Percentiles rank a stretch among this genome's conserved stretches.
These are phyloP conservation scores for Eurytoma californica DNA, from an alignment of 2,888 invertebrate genomes.

Conservation along the genomic window DNA sequence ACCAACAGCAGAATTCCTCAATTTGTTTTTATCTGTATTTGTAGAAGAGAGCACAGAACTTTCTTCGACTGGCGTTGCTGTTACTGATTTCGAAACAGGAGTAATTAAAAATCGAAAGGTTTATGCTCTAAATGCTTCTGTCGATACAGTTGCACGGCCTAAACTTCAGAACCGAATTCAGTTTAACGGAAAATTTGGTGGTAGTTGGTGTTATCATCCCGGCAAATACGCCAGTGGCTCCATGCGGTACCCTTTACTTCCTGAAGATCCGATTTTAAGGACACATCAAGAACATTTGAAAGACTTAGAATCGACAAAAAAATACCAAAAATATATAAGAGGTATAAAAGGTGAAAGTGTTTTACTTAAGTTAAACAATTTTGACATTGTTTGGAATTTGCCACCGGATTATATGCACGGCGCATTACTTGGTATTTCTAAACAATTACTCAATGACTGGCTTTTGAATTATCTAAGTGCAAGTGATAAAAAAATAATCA, in stretches of 20 bases:
- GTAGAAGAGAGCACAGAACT: conserved; percentile 22
- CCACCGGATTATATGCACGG: too few relatives aligned
- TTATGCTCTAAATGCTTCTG: not conserved
- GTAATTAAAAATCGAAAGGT: not conserved
- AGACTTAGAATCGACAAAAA: too few relatives aligned
- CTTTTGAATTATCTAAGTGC: too few relatives aligned
- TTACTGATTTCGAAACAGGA: not conserved
- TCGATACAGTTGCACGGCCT: conserved; percentile 36
- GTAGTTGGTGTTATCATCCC: conserved; percentile 53
- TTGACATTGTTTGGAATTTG: too few relatives aligned
- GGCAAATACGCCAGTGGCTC: conserved; percentile 39
- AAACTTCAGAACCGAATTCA: conserved; percentile 35
- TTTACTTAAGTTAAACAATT: too few relatives aligned
- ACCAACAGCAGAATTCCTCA: conserved; percentile 52
- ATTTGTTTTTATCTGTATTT: conserved; percentile 51
- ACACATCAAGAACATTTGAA: not conserved
- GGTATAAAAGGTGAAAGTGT: too few relatives aligned
- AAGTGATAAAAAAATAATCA: too few relatives aligned
- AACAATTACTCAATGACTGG: too few relatives aligned
- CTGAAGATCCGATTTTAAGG: not conserved
- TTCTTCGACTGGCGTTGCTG: not conserved
- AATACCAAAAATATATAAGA: too few relatives aligned
- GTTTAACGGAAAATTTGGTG: conserved; percentile 53
- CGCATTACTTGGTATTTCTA: too few relatives aligned
- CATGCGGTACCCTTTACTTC: conserved; percentile 1